Conservation (phyloP, 2,797 vertebrate species). For the Myotis planiceps region DNA sequence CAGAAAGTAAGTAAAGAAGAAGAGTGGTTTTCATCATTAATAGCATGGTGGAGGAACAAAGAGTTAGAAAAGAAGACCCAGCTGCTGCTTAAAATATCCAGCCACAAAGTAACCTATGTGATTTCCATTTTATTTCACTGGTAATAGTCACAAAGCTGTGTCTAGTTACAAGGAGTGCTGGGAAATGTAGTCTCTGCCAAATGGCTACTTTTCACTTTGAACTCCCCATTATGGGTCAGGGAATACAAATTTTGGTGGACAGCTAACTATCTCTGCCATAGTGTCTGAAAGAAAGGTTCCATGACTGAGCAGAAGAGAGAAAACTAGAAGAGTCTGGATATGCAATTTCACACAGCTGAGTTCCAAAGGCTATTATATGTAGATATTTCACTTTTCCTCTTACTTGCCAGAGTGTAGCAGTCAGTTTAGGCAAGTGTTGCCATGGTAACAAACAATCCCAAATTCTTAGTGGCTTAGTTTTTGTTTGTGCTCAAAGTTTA, state of each 20-base stretch:
- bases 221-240: background rate
- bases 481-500: background rate
- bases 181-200: background rate
- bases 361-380: background rate
- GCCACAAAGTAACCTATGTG: background rate
- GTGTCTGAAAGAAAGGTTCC: background rate
- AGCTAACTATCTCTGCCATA: background rate
- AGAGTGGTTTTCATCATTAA: background rate
- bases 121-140: background rate
- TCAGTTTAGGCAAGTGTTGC: background rate
- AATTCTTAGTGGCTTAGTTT: background rate
- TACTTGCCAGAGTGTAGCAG: background rate
- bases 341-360: background rate
- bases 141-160: background rate
- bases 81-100: background rate
- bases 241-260: background rate
- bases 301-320: background rate
- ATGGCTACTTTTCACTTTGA: background rate
- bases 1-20: background rate
- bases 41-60: background rate
- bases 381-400: background rate
- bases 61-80: background rate
- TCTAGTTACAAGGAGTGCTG: background rate
- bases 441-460: background rate
- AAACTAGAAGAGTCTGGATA: background rate